phyloP scores from a whole-genome alignment of 1,140 invertebrate species.

The Lepidotrigona ventralis region DNA sequence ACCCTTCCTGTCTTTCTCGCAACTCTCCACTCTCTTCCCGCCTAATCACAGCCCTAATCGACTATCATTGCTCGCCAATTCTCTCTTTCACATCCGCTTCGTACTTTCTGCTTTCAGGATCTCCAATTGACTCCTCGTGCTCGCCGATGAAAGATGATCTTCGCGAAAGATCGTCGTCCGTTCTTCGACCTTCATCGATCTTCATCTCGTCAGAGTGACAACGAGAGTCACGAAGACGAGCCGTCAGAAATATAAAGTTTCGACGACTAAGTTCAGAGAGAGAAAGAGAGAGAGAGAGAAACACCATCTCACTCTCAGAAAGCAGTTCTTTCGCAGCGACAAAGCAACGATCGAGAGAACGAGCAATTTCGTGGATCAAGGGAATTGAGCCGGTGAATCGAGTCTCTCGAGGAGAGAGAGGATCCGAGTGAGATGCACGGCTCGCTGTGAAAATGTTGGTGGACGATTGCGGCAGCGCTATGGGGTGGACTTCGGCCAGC shows the following conservation, averaged over 20 bases:
- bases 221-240: not conserved
- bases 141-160: not conserved
- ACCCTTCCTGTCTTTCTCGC: not conserved
- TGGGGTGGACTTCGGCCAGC: constrained; percentile 69
- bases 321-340: not conserved
- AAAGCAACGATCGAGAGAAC: not conserved
- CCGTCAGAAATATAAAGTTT: not conserved
- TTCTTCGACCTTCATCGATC: not conserved
- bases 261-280: not conserved
- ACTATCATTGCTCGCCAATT: no score
- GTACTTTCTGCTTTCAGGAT: constrained; percentile 2
- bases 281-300: not conserved
- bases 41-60: constrained; percentile 27
- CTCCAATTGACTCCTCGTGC: no score
- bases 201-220: not conserved
- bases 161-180: not conserved
- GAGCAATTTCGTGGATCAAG: no score
- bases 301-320: not conserved
- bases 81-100: not conserved
- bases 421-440: constrained; percentile 41
- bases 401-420: not conserved
- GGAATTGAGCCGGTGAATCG: not conserved
- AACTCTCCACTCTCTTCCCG: not conserved
- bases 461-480: constrained; percentile 72
- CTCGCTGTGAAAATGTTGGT: constrained; percentile 69